Percentiles rank a stretch among this genome's conserved stretches.
phyloP scores from a whole-genome alignment of 2,113 vertebrate genomes.

The Anguilla japonica region DNA sequence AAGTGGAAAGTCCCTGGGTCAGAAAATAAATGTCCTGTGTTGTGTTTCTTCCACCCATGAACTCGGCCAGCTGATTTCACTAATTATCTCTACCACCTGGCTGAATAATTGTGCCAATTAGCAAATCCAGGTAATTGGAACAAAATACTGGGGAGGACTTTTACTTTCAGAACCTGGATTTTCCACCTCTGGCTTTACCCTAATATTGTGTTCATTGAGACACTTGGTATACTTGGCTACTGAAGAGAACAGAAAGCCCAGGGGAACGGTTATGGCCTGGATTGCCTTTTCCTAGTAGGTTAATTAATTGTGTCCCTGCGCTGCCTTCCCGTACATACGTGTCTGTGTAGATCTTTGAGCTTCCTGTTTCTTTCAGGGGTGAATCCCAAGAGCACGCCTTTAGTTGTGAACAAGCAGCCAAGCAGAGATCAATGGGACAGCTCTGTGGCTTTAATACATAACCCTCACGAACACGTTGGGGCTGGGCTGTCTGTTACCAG shows the following conservation, averaged over 20 bases:
- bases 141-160: no score
- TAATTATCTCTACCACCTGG: no score
- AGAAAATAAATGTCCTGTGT: neutral
- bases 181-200: no score
- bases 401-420: conserved; percentile 72
- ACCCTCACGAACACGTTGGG: conserved; percentile 66
- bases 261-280: neutral
- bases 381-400: conserved; percentile 80
- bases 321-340: neutral
- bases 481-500: conserved; percentile 75
- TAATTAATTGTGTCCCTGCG: neutral
- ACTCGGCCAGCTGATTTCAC: no score
- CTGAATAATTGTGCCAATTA: no score
- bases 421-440: conserved; percentile 77
- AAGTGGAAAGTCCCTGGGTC: neutral
- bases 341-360: neutral
- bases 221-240: no score
- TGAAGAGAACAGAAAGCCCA: neutral
- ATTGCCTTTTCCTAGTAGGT: neutral
- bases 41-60: no score
- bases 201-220: no score
- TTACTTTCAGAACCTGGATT: no score
- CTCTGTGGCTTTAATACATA: conserved; percentile 60
- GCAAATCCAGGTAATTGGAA: no score
- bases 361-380: conserved; percentile 73